Percentiles rank a stretch among this genome's conserved stretches.
These are phyloP conservation scores for Anastrepha ludens DNA, from an alignment of 1,140 invertebrate species.

Conservation along the genomic window DNA sequence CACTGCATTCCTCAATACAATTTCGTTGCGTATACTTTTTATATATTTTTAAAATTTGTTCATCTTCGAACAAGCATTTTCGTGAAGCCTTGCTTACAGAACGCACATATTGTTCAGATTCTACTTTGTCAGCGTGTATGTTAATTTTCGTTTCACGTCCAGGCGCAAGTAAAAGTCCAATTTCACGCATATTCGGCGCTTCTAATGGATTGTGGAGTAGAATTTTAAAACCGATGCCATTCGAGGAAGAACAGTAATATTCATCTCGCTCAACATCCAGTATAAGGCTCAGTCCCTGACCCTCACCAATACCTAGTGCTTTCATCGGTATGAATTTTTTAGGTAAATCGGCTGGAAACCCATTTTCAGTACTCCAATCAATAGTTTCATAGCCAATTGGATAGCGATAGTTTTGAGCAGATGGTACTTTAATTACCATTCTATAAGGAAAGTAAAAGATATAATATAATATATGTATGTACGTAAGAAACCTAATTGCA, in stretches of 20 bases:
- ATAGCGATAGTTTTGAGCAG: background rate
- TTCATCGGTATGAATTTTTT: conserved; percentile 79
- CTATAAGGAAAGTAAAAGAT: background rate
- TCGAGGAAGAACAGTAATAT: conserved; percentile 86
- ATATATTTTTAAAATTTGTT: conserved; percentile 80
- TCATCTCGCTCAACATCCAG: conserved; percentile 81
- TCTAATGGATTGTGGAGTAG: conserved; percentile 84
- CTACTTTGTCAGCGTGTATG: conserved; percentile 80
- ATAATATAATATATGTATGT: background rate
- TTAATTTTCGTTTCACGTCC: conserved; percentile 81
- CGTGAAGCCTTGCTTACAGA: conserved; percentile 79
- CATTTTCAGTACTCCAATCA: conserved; percentile 85
- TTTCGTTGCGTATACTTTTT: conserved; percentile 75
- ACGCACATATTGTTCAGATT: conserved; percentile 77
- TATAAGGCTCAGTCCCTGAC: conserved; percentile 81
- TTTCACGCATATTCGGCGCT: conserved; percentile 84
- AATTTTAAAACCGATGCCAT: conserved; percentile 83
- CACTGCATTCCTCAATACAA: conserved; percentile 83
- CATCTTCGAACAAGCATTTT: conserved; percentile 83
- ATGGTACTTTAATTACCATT: background rate
- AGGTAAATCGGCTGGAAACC: conserved; percentile 77
- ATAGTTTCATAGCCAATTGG: conserved; percentile 69
- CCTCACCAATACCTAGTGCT: conserved; percentile 78
- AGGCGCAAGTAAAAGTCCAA: conserved; percentile 80
- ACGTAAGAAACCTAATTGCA: background rate